Evolutionary conservation across 2,888 invertebrate genomes (phyloP).

Genomic region (Lochmaea capreae): DNA sequence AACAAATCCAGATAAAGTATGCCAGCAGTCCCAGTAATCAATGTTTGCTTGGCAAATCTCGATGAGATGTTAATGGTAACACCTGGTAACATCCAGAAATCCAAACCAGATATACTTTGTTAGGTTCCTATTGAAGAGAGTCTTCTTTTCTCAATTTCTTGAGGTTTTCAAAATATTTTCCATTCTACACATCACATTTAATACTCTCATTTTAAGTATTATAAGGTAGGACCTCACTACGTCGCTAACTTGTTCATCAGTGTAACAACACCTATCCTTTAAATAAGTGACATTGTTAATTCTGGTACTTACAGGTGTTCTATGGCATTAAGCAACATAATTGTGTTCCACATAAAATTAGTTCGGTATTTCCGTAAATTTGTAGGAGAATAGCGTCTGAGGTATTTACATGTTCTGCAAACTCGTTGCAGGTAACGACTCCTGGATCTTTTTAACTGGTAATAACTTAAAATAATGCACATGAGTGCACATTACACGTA

Average conservation of each 20-base stretch:
- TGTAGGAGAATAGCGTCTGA: neutral
- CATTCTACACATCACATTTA: no score
- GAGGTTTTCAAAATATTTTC: no score
- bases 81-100: no score
- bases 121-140: no score
- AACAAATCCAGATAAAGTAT: no score
- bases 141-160: no score
- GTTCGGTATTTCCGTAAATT: neutral
- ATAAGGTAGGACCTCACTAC: no score
- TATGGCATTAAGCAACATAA: neutral
- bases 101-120: no score
- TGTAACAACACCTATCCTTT: no score
- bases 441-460: slow-evolving; percentile 21
- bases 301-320: neutral
- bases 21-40: neutral
- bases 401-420: slow-evolving; percentile 18
- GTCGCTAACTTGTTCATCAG: no score
- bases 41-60: neutral
- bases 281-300: neutral
- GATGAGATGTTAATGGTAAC: neutral
- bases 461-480: slow-evolving; percentile 17
- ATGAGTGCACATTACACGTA: no score
- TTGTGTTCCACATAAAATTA: neutral
- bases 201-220: no score
- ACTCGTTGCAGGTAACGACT: slow-evolving; percentile 14